A percentile compares a stretch with the other conserved stretches of the same genome.
phyloP scores from a whole-genome alignment of 1,140 invertebrate species.

The Heliconius hermathena region DNA sequence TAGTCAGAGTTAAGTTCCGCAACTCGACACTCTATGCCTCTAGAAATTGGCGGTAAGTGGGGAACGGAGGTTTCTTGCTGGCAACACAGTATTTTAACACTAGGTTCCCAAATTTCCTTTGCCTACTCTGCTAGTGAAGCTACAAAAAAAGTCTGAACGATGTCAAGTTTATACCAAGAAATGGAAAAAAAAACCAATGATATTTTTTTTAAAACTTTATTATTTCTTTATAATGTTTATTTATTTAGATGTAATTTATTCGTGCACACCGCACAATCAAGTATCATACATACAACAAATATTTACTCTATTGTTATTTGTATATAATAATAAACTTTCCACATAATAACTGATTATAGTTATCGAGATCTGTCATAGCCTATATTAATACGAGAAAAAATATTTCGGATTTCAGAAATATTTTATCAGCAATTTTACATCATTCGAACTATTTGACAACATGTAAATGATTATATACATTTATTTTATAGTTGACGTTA shows the following conservation, averaged over 20 bases:
- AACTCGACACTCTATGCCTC: too few species aligned
- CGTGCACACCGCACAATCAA: constrained; percentile 58
- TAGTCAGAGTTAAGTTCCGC: too few species aligned
- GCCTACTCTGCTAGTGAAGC: too few species aligned
- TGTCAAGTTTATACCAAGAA: too few species aligned
- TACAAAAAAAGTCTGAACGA: too few species aligned
- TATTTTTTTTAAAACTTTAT: constrained; percentile 74
- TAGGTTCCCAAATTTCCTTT: too few species aligned
- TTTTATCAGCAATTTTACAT: constrained; percentile 46
- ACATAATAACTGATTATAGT: constrained; percentile 77
- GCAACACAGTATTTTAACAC: too few species aligned
- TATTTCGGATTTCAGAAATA: constrained; percentile 50
- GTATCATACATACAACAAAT: constrained; percentile 77
- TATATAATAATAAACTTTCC: constrained; percentile 80
- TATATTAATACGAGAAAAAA: constrained; percentile 60
- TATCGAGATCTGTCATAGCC: constrained; percentile 62
- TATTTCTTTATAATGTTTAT: constrained; percentile 79
- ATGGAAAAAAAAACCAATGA: constrained; percentile 45
- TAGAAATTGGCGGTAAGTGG: too few species aligned
- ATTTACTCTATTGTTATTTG: constrained; percentile 75
- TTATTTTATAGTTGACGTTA: constrained; percentile 42
- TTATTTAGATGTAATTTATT: constrained; percentile 75
- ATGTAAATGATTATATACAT: constrained; percentile 53
- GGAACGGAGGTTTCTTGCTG: too few species aligned
- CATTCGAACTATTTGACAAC: constrained; percentile 54